phyloP scores from a whole-genome alignment of 2,113 vertebrate species.

The Tonatia bakeri region DNA sequence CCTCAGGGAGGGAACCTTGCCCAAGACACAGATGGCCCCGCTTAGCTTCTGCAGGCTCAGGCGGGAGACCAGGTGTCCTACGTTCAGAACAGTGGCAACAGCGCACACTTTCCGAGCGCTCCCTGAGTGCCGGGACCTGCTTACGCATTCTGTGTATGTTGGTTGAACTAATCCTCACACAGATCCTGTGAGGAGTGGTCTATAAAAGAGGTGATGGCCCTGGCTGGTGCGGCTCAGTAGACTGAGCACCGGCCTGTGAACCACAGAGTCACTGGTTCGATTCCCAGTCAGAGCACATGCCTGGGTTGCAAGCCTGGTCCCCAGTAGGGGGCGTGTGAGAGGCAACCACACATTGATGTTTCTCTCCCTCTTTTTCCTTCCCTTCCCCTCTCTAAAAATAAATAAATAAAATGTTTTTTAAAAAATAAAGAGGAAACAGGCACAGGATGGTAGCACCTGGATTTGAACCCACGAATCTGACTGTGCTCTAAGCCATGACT shows the following conservation, averaged over 20 bases:
- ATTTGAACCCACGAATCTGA: background rate
- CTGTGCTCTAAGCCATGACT: no score
- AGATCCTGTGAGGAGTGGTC: background rate
- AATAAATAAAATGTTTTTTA: no score
- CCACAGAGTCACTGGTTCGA: no score
- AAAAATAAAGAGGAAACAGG: background rate
- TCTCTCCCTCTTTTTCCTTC: no score
- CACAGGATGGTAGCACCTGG: background rate
- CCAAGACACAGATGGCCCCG: background rate
- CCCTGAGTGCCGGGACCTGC: background rate
- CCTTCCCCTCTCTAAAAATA: no score
- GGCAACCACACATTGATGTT: no score
- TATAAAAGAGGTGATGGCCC: background rate
- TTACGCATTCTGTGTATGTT: background rate
- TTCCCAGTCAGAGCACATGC: no score
- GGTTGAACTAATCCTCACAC: background rate
- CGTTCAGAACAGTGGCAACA: background rate
- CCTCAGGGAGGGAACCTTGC: background rate
- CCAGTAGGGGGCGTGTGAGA: no score
- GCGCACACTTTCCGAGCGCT: no score
- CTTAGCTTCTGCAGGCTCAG: background rate
- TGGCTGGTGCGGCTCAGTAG: no score
- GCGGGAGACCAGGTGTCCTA: accelerated
- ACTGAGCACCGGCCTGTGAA: no score
- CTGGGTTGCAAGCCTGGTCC: no score